Evolutionary conservation across 2,113 vertebrate genomes (phyloP), one percentile per base, ranked within the genome.

Genomic region (Athene noctua): DNA sequence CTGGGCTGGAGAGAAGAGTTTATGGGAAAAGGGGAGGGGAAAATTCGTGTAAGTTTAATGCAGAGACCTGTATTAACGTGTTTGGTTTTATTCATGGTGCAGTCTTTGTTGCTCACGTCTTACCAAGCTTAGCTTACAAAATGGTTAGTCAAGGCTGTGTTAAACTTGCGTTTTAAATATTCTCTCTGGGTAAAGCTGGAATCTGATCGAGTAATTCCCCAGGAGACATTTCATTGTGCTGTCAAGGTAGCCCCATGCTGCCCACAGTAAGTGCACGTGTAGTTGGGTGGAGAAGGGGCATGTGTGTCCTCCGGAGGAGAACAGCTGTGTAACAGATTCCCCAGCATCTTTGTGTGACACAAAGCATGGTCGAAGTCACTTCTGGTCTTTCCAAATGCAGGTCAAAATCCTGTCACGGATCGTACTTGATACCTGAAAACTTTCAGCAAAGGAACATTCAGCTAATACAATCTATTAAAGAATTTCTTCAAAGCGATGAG

Each of bases 391-490:
- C 11, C 61, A 34, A 36, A 72, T 11, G 27, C 89, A 99, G 98
- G 77, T 92, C 97, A 49, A 97, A 96, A 42, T 96, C 97, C 58
- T 82, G 82, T 66, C 96, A 90, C 0, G 96, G 97, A 21, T 97
- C 98, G 16, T 99, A 99, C 98, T 92, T 99, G 92, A 98, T 98
- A 57, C 99, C 99, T 4, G 99, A 99, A 22, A 98, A 99, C 97
- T 99, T 99, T 93, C 98, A 99, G 78, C 98, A 99, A 86, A 98
- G 99, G 95, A 99, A 99, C 97, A 97, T 99, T 83, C 98, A 99
- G 94, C 98, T 99, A 21, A 99, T 99, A 92, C 98, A 99, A 84
- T 99, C 99, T 57, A 99, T 99, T 92, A 99, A 98, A 89, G 98
- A 98, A 80, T 99, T 98, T 58, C 98, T 99, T 32, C 98, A 99